Conservation (phyloP, 2,113 vertebrate genomes). For the Reinhardtius hippoglossoides region DNA sequence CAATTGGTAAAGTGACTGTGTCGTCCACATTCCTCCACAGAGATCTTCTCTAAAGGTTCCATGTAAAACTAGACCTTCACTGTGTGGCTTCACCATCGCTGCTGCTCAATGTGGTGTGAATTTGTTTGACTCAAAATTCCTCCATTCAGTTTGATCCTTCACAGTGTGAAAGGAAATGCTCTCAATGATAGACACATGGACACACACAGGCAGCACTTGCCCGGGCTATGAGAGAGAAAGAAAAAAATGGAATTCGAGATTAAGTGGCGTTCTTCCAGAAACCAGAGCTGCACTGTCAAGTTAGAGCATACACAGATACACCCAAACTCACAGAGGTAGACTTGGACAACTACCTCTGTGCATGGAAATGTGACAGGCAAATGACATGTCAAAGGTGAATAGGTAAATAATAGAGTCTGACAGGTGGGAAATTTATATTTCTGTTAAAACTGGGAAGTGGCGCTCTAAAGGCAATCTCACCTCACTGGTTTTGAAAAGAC, state of each 20-base stretch:
- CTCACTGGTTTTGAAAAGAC: constrained; percentile 27
- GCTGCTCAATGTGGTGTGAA: constrained; percentile 2
- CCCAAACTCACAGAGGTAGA: neutral
- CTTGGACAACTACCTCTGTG: neutral
- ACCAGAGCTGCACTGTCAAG: neutral
- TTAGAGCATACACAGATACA: neutral
- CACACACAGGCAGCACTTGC: neutral
- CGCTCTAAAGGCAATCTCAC: constrained; percentile 26
- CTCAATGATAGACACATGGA: neutral
- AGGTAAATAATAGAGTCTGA: constrained; percentile 50
- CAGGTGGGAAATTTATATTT: constrained; percentile 60
- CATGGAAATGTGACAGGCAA: neutral
- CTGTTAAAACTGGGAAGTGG: constrained; percentile 38
- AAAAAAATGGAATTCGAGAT: neutral
- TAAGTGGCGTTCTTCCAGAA: neutral
- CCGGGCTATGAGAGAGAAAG: neutral
- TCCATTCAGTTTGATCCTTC: constrained; percentile 14
- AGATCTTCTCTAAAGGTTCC: no score
- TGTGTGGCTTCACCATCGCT: neutral
- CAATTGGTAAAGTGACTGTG: no score
- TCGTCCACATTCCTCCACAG: no score
- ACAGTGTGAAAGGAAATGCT: constrained; percentile 8
- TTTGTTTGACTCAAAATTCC: neutral
- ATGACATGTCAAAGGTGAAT: constrained; percentile 31
- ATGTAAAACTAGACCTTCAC: neutral